phyloP scores from a whole-genome alignment of 2,113 vertebrate species.

The Notarius lentiginosus region DNA sequence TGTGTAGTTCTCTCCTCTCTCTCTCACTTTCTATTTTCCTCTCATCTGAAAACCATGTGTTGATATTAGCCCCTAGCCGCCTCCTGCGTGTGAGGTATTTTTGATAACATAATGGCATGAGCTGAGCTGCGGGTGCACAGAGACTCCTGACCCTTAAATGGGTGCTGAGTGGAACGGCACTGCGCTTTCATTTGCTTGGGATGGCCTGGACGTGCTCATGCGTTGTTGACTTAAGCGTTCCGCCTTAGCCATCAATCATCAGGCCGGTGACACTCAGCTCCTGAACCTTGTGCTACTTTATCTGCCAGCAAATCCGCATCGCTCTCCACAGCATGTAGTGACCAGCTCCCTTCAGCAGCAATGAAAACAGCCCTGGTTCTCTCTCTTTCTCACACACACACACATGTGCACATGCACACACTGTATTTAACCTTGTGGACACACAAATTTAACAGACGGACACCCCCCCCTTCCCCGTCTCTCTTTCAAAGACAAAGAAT shows the following conservation, averaged over 20 bases:
- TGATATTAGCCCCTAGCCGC: conserved; percentile 21
- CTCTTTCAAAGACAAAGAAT: conserved; percentile 53
- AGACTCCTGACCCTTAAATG: conserved; percentile 74
- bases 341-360: conserved; percentile 58
- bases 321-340: conserved; percentile 62
- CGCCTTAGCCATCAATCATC: conserved; percentile 76
- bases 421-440: conserved; percentile 40
- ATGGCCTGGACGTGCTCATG: conserved; percentile 70
- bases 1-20: conserved; percentile 11
- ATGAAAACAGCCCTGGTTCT: conserved; percentile 43
- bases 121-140: conserved; percentile 59
- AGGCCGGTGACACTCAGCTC: conserved; percentile 66
- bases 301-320: conserved; percentile 61
- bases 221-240: conserved; percentile 78
- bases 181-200: conserved; percentile 45
- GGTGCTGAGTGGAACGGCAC: conserved; percentile 66
- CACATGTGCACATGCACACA: conserved; percentile 31
- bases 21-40: neutral
- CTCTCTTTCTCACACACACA: conserved; percentile 45
- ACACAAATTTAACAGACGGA: conserved; percentile 25
- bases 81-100: conserved; percentile 31
- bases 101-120: conserved; percentile 70
- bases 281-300: conserved; percentile 64
- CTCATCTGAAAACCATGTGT: conserved; percentile 41
- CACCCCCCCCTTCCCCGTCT: conserved; percentile 27